Base-by-base conservation (phyloP, 2,888 invertebrate genomes). In the Epicampocera succincta region DNA sequence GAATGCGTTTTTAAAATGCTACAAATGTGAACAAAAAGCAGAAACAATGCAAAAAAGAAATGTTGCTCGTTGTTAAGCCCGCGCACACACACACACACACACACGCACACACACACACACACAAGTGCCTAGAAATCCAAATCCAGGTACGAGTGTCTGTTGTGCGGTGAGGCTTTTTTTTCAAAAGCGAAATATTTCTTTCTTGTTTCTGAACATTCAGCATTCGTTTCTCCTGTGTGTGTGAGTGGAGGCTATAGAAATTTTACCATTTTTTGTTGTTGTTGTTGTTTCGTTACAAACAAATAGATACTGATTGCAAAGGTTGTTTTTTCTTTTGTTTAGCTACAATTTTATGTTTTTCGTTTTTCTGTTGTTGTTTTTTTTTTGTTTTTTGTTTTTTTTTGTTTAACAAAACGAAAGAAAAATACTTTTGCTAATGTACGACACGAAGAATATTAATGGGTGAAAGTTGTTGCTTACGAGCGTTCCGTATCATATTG, bases 401-500 rank as follows among this genome's bases (percentile, higher is more conserved):
- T 65, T 42, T 48, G 33, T 48, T 9, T 21, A 75, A 17, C 17
- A 68, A 42, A 50, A 66, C 66, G 66, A 75, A 66, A 66, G 58
- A 73, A 73, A 63, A 50, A 68, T 60, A 60, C 48, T 83, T 81
- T 80, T 78, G 74, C 60, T 79, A 83, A 63, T 17, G 61, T 73
- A 79, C 88, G 88, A 86, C 86, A 87, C 88, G 89, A 88, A 82
- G 82, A 82, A 89, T 89, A 89, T 89, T 89, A 89, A 89, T 89
- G 88, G 89, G 89, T 89, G 89, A 89, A 89, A 89, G 89, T 89
- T 89, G 88, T 89, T 83, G 83, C 52, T 76, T 54, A 46, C 68
- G 63, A 73, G 52, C 76, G 60, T 77, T 74, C 56, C 56, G 73
- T 74, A 74, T 50, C 58, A 50, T 25, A 48, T 74, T 38, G 48